These are phyloP conservation scores for Mycteria americana DNA, from an alignment of 2,797 vertebrate genomes.

Conservation along the genomic window DNA sequence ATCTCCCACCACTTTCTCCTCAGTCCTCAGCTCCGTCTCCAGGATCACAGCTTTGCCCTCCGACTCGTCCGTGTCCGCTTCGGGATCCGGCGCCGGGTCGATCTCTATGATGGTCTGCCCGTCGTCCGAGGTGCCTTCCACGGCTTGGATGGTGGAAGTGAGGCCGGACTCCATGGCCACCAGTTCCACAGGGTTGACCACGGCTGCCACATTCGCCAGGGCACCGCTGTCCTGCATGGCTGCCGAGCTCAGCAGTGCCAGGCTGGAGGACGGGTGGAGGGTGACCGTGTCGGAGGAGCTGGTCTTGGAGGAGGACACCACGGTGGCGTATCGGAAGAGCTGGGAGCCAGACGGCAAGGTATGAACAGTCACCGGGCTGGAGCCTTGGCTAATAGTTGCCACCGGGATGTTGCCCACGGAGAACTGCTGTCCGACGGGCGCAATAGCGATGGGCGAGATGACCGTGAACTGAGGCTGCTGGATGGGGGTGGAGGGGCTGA, in stretches of 20 bases:
- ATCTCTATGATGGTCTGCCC: slow-evolving; percentile 92
- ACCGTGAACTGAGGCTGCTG: slow-evolving; percentile 89
- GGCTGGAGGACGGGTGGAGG: slow-evolving; percentile 87
- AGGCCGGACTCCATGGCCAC: slow-evolving; percentile 85
- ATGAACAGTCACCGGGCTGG: slow-evolving; percentile 79
- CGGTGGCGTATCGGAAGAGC: slow-evolving; percentile 81
- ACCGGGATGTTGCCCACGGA: slow-evolving; percentile 80
- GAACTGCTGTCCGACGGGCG: slow-evolving; percentile 79
- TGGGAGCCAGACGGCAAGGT: slow-evolving; percentile 86
- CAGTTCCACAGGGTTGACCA: slow-evolving; percentile 90
- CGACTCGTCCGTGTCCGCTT: slow-evolving; percentile 68
- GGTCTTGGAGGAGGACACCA: slow-evolving; percentile 80
- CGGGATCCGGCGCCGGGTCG: slow-evolving; percentile 82
- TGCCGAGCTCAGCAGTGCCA: slow-evolving; percentile 85
- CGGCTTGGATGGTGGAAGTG: slow-evolving; percentile 77
- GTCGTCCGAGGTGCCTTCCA: slow-evolving; percentile 77
- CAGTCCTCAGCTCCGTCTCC: slow-evolving; percentile 81
- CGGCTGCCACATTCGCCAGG: slow-evolving; percentile 78
- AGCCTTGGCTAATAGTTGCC: slow-evolving; percentile 81
- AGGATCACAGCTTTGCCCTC: slow-evolving; percentile 79
- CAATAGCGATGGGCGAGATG: slow-evolving; percentile 81
- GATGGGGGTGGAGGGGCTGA: slow-evolving; percentile 78
- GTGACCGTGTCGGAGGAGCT: slow-evolving; percentile 83
- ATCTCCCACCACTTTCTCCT: slow-evolving; percentile 76
- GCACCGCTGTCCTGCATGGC: slow-evolving; percentile 83